A percentile compares a stretch with the other conserved stretches of the same genome.
Conservation (phyloP, 2,797 vertebrate species). For the Danio choprae region DNA sequence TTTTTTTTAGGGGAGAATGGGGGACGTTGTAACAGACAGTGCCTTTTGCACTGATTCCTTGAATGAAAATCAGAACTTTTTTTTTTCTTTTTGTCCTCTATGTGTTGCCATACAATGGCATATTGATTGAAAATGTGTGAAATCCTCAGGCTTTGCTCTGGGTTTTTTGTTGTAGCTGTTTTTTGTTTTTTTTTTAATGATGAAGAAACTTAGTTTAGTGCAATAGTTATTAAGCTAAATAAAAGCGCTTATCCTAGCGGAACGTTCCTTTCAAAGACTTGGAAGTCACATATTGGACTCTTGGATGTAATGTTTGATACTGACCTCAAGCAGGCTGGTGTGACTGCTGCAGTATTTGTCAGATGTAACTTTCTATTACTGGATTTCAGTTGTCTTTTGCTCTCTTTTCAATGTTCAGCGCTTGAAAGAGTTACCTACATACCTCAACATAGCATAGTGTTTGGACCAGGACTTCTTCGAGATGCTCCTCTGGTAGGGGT, state of each 20-base stretch:
- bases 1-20: conserved; percentile 64
- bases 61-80: conserved; percentile 76
- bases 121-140: conserved; percentile 45
- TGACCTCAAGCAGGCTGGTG: conserved; percentile 61
- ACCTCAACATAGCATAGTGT: conserved; percentile 58
- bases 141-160: conserved; percentile 27
- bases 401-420: conserved; percentile 49
- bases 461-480: conserved; percentile 52
- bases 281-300: conserved; percentile 60
- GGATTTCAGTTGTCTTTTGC: conserved; percentile 49
- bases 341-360: conserved; percentile 58
- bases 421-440: conserved; percentile 61
- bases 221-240: conserved; percentile 50
- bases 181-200: conserved; percentile 39
- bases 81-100: conserved; percentile 70
- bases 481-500: conserved; percentile 57
- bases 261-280: conserved; percentile 54
- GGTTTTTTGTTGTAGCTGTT: background rate
- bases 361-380: conserved; percentile 52
- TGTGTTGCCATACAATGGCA: conserved; percentile 30
- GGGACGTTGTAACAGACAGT: conserved; percentile 74
- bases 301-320: conserved; percentile 65
- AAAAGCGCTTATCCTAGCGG: conserved; percentile 36
- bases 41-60: conserved; percentile 81
- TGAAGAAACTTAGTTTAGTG: conserved; percentile 50